Evolutionary conservation across 1,140 invertebrate genomes (phyloP), one percentile per base, ranked within the genome.

Genomic region (Drosophila azteca): DNA sequence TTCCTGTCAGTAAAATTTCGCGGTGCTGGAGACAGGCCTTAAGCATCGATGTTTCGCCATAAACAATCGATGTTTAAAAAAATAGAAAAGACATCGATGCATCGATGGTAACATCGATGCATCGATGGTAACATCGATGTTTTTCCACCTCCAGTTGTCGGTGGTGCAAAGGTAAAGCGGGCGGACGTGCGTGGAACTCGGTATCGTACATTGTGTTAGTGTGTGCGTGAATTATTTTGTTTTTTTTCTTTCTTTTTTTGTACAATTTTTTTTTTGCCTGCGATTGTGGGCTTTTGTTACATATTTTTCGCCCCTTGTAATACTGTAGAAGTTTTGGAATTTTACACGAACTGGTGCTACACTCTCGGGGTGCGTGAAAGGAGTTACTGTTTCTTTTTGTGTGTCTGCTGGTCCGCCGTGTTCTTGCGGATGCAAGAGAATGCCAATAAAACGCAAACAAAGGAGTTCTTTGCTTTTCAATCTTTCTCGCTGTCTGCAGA

Each of bases 371-470:
- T 41, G 66, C 44, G 65, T 51, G 46, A 43, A 57, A 57, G 53
- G 41, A 57, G 53, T 29, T 26, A 24, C 43, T 43, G 44, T 55
- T 67, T 54, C 3, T 11, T 31, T 62, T 17, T 51, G 26, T 41
- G 49, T 22, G 22, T 52, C 46, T 53, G 55, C 44, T 20, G 31
- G 31, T 41, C 35, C 46, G 22, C 61, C 49, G 49, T 53, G 22
- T 44, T 49, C 63, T 53, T 59, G 41, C 51, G 73, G 58, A 54
- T 64, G 41, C 52, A 54, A 48, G 50, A 48, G 39, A 57, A 48
- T 74, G 68, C 39, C 51, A 52, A 62, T 53, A 76, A 69, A 61
- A 66, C 67, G 71, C 80, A 83, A 83, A 83, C 80, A 84, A 84
- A 85, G 80, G 77, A 84, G 72, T 78, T 83, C 65, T 81, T 73